Evolutionary conservation across 2,888 invertebrate species (phyloP).

Genomic region (Aphelenchoides bicaudatus): DNA sequence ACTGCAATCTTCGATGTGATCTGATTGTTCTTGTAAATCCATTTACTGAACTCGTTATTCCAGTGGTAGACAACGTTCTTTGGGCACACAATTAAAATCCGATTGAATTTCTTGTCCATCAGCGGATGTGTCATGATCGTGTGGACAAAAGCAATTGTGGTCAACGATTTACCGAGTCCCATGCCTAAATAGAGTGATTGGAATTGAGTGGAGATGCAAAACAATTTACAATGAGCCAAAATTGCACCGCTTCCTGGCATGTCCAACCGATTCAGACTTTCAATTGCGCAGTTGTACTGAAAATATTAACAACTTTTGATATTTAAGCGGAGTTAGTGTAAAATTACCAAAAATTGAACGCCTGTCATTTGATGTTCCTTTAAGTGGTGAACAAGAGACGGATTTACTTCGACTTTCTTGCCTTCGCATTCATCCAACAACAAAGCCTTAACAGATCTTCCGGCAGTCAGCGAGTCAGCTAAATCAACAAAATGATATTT

Average conservation of each 20-base stretch:
- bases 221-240: constrained; percentile 75
- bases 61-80: constrained; percentile 92
- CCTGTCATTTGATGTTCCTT: constrained; percentile 84
- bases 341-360: constrained; percentile 71
- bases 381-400: constrained; percentile 63
- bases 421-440: no score
- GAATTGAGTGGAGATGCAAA: neutral
- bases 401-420: constrained; percentile 52
- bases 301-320: no score
- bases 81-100: constrained; percentile 84
- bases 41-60: constrained; percentile 77
- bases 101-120: constrained; percentile 63
- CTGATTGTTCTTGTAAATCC: constrained; percentile 47
- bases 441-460: no score
- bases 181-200: constrained; percentile 65
- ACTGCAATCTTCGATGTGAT: no score
- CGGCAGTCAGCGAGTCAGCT: no score
- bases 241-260: constrained; percentile 65
- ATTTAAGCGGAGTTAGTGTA: no score
- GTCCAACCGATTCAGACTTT: constrained; percentile 46
- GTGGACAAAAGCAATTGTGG: constrained; percentile 80
- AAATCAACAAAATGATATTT: no score
- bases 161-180: constrained; percentile 89
- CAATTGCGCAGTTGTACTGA: constrained; percentile 54
- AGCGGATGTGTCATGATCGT: constrained; percentile 72